Evolutionary conservation across 2,113 vertebrate genomes (phyloP), one percentile per base, ranked within the genome.

Genomic region (Falco punctatus): DNA sequence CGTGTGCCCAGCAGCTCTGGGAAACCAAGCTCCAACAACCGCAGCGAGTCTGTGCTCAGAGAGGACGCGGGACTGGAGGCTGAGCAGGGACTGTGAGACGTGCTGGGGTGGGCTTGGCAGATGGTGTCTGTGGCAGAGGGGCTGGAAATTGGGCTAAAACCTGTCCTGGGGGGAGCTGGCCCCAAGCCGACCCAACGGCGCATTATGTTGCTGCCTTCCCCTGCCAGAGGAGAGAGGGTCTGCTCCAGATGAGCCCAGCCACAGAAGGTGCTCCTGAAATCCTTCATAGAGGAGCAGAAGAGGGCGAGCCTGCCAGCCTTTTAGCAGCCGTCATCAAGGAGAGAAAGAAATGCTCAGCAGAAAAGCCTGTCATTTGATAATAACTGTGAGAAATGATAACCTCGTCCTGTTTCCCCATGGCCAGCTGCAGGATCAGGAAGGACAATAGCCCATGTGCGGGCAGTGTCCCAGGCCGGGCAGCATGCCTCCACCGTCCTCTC

Each of bases 101-200:
- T 0, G 16, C 51, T 7, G 5, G 40, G 48, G 21, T 28, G 82
- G 80, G 67, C 51, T 74, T 66, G 91, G 85, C 88, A 88, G 88
- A 95, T 90, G 94, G 95, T 44, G 94, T 91, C 95, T 94, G 86
- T 61, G 92, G 81, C 20, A 18, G 48, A 40, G 57, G 93, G 51
- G 73, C 28, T 87, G 81, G 87, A 75, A 91, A 94, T 24, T 1
- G 80, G 88, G 80, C 67, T 95, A 11, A 71, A 92, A 86, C 8
- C 40, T 42, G 82, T 44, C 35, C 51, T 61, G 79, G 42, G 33
- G 35, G 32, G 9, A 83, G 46, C 54, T 90, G 90, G 90, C 82
- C 72, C 75, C 1, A 4, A 65, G 82, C 90, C 15, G 30, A 67
- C 46, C 84, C 1, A 3, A n/a, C 2, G 0, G 54, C 27, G 30